Evolutionary conservation across 2,797 vertebrate species (phyloP).

Genomic region (Spatula clypeata): DNA sequence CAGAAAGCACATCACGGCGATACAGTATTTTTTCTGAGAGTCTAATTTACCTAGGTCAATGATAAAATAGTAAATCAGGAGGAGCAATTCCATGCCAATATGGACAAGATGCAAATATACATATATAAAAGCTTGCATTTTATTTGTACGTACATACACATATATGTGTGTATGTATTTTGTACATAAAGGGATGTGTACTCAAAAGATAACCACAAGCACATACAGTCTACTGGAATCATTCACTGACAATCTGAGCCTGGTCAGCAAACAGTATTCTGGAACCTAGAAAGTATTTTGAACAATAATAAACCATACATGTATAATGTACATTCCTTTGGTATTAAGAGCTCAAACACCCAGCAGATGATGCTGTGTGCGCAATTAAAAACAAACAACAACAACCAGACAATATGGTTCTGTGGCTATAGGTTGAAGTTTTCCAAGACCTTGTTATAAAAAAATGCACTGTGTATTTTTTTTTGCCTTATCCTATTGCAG

Average conservation of each 20-base stretch:
- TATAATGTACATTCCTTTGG: not conserved
- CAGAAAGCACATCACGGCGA: not conserved
- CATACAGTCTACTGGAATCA: not conserved
- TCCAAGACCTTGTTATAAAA: not conserved
- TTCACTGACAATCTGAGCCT: not conserved
- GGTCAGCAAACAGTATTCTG: not conserved
- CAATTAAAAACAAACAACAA: not conserved
- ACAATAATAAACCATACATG: not conserved
- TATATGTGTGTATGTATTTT: not conserved
- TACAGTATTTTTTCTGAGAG: not conserved
- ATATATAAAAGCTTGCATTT: not conserved
- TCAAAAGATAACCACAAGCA: not conserved
- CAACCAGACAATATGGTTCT: not conserved
- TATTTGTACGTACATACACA: fast-evolving
- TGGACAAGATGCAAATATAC: not conserved
- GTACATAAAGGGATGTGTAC: not conserved
- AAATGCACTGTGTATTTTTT: not conserved
- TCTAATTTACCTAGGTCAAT: not conserved
- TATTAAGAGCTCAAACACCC: not conserved
- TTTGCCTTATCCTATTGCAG: not conserved
- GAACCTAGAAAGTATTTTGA: not conserved
- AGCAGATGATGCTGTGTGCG: not conserved
- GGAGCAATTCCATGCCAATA: not conserved
- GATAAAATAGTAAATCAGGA: not conserved
- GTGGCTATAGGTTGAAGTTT: slow-evolving; percentile 29